Evolutionary conservation across 2,888 invertebrate genomes (phyloP), one percentile per base, ranked within the genome.

Genomic region (Hedychridium roseum): DNA sequence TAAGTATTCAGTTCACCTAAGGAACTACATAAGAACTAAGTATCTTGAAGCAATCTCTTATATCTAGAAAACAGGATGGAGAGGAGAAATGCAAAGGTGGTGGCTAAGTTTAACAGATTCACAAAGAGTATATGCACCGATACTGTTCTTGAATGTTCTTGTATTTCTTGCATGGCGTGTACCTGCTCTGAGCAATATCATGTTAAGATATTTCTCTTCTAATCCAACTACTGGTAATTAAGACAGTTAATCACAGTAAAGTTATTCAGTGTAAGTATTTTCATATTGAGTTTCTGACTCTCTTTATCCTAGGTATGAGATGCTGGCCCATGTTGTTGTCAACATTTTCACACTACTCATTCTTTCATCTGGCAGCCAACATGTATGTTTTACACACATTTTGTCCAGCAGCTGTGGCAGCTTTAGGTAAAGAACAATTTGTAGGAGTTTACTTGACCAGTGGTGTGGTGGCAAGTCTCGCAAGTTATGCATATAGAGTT

Each of bases 361-460:
- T 87, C 26, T 80, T 94, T 56, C 98, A 98, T 81, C 84, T 97
- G 50, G 87, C 88, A 62, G 89, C 91, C 42, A 99, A 99, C 80
- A 98, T 99, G 97, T 97, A 92, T 81, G 97, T 96, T 30, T 82
- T 98, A 17, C 91, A 93, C 78, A 92, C 90, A 73, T 95, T 95
- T 73, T 86, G 84, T 46, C 80, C 83, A 61, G 80, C 84, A 27
- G 89, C 91, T 31, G 86, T 91, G 17, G 80, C 86, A 31, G 81
- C 88, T 18, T 81, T 96, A 70, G 97, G 96, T 26, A 89, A 88
- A 74, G 96, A 97, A 79, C 95, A 98, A 79, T 96, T 97, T 79
- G 76, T 93, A 57, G 95, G 90, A 0, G 83, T 97, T 74, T 98
- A 97, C 80, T 78, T 97, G 55, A 89, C 91, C 66, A 92, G 92